Conservation (phyloP, 2,113 vertebrate genomes). For the Apaloderma vittatum region DNA sequence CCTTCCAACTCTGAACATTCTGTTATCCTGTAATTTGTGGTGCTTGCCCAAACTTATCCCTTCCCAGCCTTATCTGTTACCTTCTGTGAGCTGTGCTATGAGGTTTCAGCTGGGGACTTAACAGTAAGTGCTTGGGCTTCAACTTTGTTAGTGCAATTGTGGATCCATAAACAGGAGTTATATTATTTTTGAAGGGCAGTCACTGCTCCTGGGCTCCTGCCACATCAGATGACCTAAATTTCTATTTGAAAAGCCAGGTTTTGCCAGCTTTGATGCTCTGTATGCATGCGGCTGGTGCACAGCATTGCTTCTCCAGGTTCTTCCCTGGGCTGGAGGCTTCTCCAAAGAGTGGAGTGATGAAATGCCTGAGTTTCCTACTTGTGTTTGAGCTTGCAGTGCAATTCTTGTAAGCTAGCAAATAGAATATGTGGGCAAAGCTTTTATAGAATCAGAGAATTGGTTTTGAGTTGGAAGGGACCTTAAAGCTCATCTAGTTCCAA, state of each 20-base stretch:
- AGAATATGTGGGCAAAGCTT: not conserved
- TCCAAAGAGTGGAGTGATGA: not conserved
- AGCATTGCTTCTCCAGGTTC: not conserved
- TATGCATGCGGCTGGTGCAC: not conserved
- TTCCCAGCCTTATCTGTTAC: not conserved
- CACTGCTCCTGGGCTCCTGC: not conserved
- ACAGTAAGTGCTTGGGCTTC: not conserved
- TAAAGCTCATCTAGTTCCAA: too few relatives aligned
- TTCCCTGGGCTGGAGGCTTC: not conserved
- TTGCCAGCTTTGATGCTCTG: not conserved
- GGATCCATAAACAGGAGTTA: not conserved
- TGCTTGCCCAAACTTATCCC: not conserved
- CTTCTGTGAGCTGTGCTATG: not conserved
- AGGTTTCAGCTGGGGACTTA: not conserved
- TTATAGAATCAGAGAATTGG: too few relatives aligned
- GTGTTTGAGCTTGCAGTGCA: not conserved
- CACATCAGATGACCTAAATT: not conserved
- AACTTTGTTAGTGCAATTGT: not conserved
- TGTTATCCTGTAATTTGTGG: too few relatives aligned
- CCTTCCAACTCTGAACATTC: too few relatives aligned
- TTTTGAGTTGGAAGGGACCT: too few relatives aligned
- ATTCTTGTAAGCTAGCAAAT: not conserved
- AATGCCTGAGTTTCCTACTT: rapidly evolving
- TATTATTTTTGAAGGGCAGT: not conserved
- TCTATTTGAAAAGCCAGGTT: not conserved